Evolutionary conservation across 2,797 vertebrate species (phyloP), one percentile per base, ranked within the genome.

Genomic region (Chelonia mydas): DNA sequence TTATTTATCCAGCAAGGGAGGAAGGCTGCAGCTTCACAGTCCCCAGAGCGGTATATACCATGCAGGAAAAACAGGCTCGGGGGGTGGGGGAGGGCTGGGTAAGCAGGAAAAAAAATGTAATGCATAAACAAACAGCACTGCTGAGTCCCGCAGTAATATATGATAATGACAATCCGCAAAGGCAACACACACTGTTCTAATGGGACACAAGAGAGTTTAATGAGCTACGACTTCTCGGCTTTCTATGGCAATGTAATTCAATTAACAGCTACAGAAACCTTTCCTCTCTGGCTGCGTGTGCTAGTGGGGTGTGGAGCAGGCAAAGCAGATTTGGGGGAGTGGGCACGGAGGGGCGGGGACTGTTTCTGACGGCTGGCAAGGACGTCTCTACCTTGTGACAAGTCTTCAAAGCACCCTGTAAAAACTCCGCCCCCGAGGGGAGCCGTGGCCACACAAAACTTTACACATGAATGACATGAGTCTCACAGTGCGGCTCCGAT

Each of bases 191-290:
- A 74, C 93, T 83, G 95, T 82, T 97, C 78, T 94, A 94, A 95
- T 72, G 95, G 97, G 94, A 94, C 97, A 96, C 96, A 81, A 93
- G 98, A 97, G 98, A 93, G 91, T 96, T 96, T 96, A 97, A 95
- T 96, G 97, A 98, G 97, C 96, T 96, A 96, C 94, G 94, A 92
- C 96, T 95, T 87, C 97, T 95, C 82, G 79, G 94, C 94, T 96
- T 97, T 95, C 96, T 49, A 89, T 95, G 95, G 96, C 97, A 97
- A 97, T 95, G 96, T 96, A 97, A 98, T 97, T 97, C 97, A 98
- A 97, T 98, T 95, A 98, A 90, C 95, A 94, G 96, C 82, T 1
- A 88, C 86, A 94, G 90, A 96, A 97, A 92, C 91, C 89, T 88
- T 77, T 93, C 88, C 97, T 97, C 95, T 61, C 2, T 17, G 84